Base-by-base conservation (phyloP, 1,140 invertebrate species). In the Calephelis nemesis region DNA sequence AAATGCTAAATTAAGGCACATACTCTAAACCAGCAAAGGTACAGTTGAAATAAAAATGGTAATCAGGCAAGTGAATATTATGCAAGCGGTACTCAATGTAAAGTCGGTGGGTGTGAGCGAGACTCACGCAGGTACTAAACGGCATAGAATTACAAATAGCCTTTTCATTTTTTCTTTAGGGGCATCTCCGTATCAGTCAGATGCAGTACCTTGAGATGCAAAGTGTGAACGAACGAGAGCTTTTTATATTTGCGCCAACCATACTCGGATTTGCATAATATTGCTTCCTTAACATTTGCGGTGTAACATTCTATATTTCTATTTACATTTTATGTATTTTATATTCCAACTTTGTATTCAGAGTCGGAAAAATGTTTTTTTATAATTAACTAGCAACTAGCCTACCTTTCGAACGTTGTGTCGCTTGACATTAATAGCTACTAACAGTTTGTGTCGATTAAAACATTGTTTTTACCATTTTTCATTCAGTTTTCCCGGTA, bases 131-230 rank as follows among this genome's bases (percentile, higher is more conserved):
- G 75, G 77, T 82, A 79, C 73, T 82, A 83, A 85, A 90, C 78
- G 82, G 83, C 83, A 83, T 84, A 83, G 84, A 88, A 88, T 88
- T 88, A 85, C 87, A 88, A 90, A 88, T 88, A 75, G 74, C 80
- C 76, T 83, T 87, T 87, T 84, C 79, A 84, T 84, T 89, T 89
- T 85, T 90, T 88, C 79, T 87, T 81, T 76, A 70, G 83, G 82
- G 84, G 85, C 81, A 87, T 89, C 81, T 75, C 77, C 62, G 87
- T 86, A 89, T 86, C 87, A 87, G 84, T 85, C 78, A 83, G 82
- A 82, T 91, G 87, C 87, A 88, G 74, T 81, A 82, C 88, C 87
- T 90, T 90, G 85, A 85, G 84, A 90, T 91, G 85, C 87, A 90
- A 91, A 90, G 87, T 88, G 82, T 75, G 82, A 83, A 78, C 76